A percentile compares a stretch with the other conserved stretches of the same genome.
These are phyloP conservation scores for Drosophila aff. DNA, from an alignment of 1,140 invertebrate genomes.

Conservation along the genomic window DNA sequence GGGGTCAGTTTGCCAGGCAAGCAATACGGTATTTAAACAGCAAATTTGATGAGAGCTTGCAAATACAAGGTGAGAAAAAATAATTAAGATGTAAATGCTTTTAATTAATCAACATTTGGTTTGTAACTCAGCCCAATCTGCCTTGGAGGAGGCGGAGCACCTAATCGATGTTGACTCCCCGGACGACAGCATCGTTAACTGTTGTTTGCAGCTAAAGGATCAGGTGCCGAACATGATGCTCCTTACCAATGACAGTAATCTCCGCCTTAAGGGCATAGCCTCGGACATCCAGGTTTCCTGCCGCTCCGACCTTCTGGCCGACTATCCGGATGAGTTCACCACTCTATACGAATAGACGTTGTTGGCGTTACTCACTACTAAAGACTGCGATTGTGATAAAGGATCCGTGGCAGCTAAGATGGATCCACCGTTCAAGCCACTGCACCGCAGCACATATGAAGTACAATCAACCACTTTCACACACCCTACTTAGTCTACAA, in stretches of 20 bases:
- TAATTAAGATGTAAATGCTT: too few species aligned
- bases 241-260: constrained; percentile 75
- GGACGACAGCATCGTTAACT: constrained; percentile 81
- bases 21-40: constrained; percentile 77
- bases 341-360: neutral
- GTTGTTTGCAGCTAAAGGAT: constrained; percentile 73
- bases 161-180: constrained; percentile 65
- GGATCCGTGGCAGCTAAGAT: neutral
- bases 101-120: neutral
- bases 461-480: constrained; percentile 6
- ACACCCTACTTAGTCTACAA: neutral
- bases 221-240: constrained; percentile 66
- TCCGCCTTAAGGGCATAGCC: constrained; percentile 76
- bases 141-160: constrained; percentile 59
- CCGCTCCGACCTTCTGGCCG: constrained; percentile 57
- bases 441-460: constrained; percentile 9
- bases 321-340: constrained; percentile 41
- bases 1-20: constrained; percentile 47
- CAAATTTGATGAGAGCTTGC: constrained; percentile 61
- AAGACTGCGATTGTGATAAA: constrained; percentile 44
- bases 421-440: constrained; percentile 19
- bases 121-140: constrained; percentile 70
- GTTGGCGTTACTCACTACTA: neutral
- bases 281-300: constrained; percentile 62
- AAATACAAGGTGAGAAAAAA: constrained; percentile 62